Evolutionary conservation across 1,140 invertebrate species (phyloP), one percentile per base, ranked within the genome.

Genomic region (Drosophila persimilis): DNA sequence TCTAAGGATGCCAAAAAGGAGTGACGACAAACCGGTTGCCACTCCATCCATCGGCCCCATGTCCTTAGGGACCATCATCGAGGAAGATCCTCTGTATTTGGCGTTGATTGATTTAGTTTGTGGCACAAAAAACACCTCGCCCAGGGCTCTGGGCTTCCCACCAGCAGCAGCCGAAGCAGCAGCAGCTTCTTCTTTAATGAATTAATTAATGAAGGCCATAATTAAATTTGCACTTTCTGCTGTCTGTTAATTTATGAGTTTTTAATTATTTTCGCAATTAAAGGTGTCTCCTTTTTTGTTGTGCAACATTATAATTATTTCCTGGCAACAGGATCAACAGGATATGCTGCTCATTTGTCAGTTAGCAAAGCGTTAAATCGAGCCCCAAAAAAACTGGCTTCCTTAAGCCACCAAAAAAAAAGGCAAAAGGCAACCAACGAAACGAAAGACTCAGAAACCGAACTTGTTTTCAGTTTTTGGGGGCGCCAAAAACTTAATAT

Each of bases 261-360:
- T 89, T 88, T 88, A 88, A 88, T 88, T 83, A 88, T 83, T 79
- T 83, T 88, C 53, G 79, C 63, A 89, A 88, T 88, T 88, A 88
- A 89, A 83, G 63, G 47, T 55, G 55, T 55, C 61, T 60, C 59
- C 62, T 60, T 66, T 48, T 22, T 22, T 22, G 50, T 3, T 8
- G 45, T 66, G 76, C 54, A 43, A 63, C 77, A 70, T 45, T 71
- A 75, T 81, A 77, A 88, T 85, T 85, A 77, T 77, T 80, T 77
- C 54, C 76, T 63, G 31, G 46, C 66, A 79, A 79, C 83, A 83
- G 83, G 81, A 88, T 86, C 74, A 83, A 89, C 83, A 88, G 83
- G 83, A 88, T 88, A 89, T 89, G 78, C 78, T 79, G 72, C 66
- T 83, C 84, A 88, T 88, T 89, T 89, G 83, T 88, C 84, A 89